These are phyloP conservation scores for Pterobdella sp. DNA, from an alignment of 2,888 invertebrate genomes.

Conservation along the genomic window DNA sequence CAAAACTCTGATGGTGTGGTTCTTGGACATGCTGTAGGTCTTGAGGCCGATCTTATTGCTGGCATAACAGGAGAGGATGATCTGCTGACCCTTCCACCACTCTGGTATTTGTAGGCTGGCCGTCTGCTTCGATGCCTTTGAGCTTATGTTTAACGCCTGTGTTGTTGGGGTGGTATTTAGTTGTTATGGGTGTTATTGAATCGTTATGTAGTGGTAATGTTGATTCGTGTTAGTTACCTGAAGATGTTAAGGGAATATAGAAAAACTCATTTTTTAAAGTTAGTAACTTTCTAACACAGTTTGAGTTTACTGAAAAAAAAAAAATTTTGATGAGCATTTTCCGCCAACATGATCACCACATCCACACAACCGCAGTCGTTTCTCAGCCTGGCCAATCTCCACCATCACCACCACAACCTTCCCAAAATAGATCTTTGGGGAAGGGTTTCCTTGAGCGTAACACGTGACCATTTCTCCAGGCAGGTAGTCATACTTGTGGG, in stretches of 20 bases:
- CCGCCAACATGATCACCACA: no score
- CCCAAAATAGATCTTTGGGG: slow-evolving; percentile 1
- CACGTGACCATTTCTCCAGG: not conserved
- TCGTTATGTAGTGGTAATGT: not conserved
- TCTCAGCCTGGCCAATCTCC: not conserved
- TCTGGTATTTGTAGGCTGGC: not conserved
- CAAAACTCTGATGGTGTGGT: not conserved
- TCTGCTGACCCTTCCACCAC: not conserved
- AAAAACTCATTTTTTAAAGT: not conserved
- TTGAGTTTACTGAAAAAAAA: no score
- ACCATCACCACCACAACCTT: not conserved
- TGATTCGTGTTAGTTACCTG: not conserved
- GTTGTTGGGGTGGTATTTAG: not conserved
- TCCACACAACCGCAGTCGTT: no score
- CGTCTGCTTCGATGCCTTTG: not conserved
- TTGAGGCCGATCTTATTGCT: slow-evolving; percentile 7
- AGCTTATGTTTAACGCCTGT: not conserved
- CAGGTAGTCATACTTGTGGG: not conserved
- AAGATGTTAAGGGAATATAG: not conserved
- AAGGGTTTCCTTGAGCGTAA: not conserved
- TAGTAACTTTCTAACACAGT: no score
- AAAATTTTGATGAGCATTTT: no score
- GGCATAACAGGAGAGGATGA: not conserved
- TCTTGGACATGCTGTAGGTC: not conserved
- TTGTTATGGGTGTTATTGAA: not conserved